Percentiles rank a stretch among this genome's conserved stretches.
Conservation (phyloP, 2,888 invertebrate species). For the Lepidocyrtinus sp. region DNA sequence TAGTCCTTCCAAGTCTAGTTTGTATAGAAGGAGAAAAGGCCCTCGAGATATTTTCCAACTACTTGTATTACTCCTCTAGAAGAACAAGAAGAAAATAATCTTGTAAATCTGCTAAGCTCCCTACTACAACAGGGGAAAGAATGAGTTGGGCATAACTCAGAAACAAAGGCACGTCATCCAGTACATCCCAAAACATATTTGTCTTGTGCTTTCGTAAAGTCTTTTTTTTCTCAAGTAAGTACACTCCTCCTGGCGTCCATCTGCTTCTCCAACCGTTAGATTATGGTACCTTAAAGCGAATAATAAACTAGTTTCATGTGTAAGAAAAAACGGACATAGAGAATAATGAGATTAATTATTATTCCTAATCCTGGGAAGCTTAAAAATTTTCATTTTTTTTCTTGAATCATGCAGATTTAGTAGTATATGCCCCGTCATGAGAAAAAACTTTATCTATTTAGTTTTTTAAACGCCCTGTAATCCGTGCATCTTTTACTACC, state of each 20-base stretch:
- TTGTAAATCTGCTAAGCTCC: not conserved
- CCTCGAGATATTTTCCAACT: constrained; percentile 15
- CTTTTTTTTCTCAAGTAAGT: not conserved
- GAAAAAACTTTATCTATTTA: not conserved
- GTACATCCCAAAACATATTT: too few species aligned
- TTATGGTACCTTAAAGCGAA: too few species aligned
- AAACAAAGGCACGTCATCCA: not conserved
- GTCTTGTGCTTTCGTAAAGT: not conserved
- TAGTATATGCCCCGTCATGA: not conserved
- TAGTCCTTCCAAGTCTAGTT: too few species aligned
- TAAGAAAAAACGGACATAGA: too few species aligned
- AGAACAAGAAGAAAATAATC: not conserved
- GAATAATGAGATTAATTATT: too few species aligned
- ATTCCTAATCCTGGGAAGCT: not conserved
- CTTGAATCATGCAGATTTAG: not conserved
- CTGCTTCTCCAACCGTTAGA: too few species aligned
- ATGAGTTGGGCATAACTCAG: not conserved
- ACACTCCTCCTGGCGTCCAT: too few species aligned
- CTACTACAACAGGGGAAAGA: not conserved
- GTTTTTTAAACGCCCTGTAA: not conserved
- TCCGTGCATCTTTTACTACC: not conserved
- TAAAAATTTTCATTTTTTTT: too few species aligned
- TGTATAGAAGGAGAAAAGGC: not conserved
- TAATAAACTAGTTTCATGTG: too few species aligned
- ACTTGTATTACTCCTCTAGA: not conserved